phyloP scores from a whole-genome alignment of 2,888 invertebrate species.

The Papilio elwesi region DNA sequence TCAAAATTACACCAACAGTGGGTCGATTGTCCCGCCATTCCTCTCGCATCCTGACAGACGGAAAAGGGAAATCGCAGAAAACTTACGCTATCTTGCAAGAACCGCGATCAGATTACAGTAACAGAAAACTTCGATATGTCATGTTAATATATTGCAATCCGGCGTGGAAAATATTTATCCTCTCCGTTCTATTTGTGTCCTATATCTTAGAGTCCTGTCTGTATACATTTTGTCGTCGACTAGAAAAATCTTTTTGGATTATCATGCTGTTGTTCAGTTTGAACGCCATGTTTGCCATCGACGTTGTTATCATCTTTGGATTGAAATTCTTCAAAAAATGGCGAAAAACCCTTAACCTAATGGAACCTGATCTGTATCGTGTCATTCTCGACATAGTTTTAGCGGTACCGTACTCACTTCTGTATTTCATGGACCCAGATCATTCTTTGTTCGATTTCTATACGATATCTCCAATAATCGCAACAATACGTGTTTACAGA shows the following conservation, averaged over 20 bases:
- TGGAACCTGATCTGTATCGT: constrained; percentile 68
- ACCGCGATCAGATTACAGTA: constrained; percentile 65
- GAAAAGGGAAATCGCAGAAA: constrained; percentile 60
- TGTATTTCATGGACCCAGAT: constrained; percentile 60
- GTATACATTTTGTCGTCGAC: constrained; percentile 64
- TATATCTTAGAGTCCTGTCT: constrained; percentile 71
- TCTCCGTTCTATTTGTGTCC: constrained; percentile 65
- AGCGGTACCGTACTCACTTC: constrained; percentile 69
- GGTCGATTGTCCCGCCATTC: constrained; percentile 45
- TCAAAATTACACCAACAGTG: constrained; percentile 46
- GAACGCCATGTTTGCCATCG: constrained; percentile 67
- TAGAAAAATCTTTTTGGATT: constrained; percentile 60
- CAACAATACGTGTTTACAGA: constrained; percentile 71
- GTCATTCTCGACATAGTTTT: constrained; percentile 67
- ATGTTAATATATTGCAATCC: constrained; percentile 70
- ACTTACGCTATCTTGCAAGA: constrained; percentile 76
- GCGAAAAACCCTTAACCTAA: constrained; percentile 75
- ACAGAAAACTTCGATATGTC: constrained; percentile 65
- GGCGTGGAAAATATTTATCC: constrained; percentile 69
- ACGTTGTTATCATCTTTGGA: constrained; percentile 68
- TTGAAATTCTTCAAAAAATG: constrained; percentile 73
- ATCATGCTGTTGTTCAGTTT: constrained; percentile 63
- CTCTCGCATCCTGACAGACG: constrained; percentile 51
- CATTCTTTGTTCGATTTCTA: constrained; percentile 58
- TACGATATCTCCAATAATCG: constrained; percentile 68